Base-by-base conservation (phyloP, 2,888 invertebrate genomes). In the Cyaniris semiargus region DNA sequence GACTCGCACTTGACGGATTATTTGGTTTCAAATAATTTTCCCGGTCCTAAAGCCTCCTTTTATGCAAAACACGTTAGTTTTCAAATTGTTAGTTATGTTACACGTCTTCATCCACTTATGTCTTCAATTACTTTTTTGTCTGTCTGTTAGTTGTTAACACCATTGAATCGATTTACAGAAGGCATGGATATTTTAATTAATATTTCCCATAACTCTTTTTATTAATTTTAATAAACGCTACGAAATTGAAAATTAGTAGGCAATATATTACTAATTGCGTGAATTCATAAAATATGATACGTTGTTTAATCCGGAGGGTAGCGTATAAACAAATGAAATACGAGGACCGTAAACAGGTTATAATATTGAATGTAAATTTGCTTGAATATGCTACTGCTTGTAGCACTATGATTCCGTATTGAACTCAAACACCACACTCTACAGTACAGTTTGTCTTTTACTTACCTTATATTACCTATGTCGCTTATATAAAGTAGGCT, bases 281-380 rank as follows among this genome's bases (percentile, higher is more conserved):
- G 18, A 3, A 56, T 56, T 21, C 56, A 2, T 66, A 31, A 66
- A 66, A 66, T 15, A 27, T 31, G 5, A 66, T 31, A 66, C 27
- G 66, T 66, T 15, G 18, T 66, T 15, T 66, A 15, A 66, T 27
- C 27, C 66, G 27, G 13, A 60, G 66, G 66, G 27, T 66, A 66
- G 31, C 66, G 31, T 31, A 31, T 31, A 31, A 31, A 15, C 27
- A 66, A 66, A 66, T 27, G 27, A 66, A 66, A 66, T 31, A 31
- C 66, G 66, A 18, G 27, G 66, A 15, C 6, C 66, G 27, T 18
- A 66, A 66, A 66, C 27, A 18, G 31, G 66, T 27, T 27, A 66
- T n/a, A 27, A 27, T 66, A 66, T 31, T 27, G 27, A 66, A 66
- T 66, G 66, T 66, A 31, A 66, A 66, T 60, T 60, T 60, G 18